Percentiles rank a stretch among this genome's conserved stretches.
These are phyloP conservation scores for Nestor notabilis DNA, from an alignment of 2,113 vertebrate genomes.

Conservation along the genomic window DNA sequence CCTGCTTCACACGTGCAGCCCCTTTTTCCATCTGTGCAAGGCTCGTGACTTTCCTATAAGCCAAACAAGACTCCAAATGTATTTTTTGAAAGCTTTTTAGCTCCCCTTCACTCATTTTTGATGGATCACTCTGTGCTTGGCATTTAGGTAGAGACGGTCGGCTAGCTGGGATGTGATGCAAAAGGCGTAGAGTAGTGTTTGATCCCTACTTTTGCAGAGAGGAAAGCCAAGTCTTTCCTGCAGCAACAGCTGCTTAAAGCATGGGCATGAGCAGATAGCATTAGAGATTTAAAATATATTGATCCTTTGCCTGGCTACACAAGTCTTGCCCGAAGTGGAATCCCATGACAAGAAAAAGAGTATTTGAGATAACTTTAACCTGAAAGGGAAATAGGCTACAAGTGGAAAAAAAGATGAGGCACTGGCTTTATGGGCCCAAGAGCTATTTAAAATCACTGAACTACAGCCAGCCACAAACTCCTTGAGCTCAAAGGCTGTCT, in stretches of 20 bases:
- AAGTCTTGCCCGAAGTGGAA: not conserved
- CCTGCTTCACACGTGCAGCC: accelerated
- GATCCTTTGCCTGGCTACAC: not conserved
- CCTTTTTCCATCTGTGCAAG: accelerated
- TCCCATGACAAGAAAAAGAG: not conserved
- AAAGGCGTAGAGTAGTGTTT: accelerated
- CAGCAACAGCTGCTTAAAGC: accelerated
- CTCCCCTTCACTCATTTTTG: not conserved
- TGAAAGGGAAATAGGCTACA: not conserved
- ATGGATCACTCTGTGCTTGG: accelerated
- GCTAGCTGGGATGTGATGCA: accelerated
- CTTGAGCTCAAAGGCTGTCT: not conserved
- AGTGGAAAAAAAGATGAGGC: not conserved
- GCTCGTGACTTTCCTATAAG: accelerated
- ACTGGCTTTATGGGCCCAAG: not conserved
- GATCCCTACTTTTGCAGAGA: not conserved
- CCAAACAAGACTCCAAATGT: too few species aligned
- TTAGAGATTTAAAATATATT: not conserved
- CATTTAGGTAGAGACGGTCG: accelerated
- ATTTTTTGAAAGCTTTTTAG: not conserved
- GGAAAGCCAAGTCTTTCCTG: not conserved
- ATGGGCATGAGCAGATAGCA: accelerated
- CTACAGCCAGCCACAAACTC: not conserved
- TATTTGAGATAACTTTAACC: not conserved
- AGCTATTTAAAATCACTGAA: not conserved